phyloP scores from a whole-genome alignment of 2,113 vertebrate genomes.

The Geothlypis trichas region DNA sequence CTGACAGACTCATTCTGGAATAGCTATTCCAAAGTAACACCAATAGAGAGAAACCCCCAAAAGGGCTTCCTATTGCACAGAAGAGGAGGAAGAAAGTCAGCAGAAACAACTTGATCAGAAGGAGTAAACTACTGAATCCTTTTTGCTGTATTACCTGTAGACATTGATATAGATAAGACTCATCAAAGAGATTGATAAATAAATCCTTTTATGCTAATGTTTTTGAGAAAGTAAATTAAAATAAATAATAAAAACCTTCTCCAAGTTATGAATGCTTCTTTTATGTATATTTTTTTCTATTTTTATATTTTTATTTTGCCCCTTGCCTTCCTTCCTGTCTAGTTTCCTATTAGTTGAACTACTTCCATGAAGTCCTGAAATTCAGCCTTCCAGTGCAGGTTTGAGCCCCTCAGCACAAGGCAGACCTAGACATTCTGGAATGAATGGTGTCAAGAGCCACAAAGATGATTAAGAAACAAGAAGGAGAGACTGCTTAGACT shows the following conservation, averaged over 20 bases:
- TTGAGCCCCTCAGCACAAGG: neutral
- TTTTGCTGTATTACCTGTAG: neutral
- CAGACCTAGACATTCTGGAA: neutral
- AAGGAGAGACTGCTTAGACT: neutral
- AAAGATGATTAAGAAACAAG: neutral
- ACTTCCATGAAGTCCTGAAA: neutral
- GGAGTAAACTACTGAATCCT: neutral
- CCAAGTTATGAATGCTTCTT: neutral
- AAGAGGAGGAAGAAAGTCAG: neutral
- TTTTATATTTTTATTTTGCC: neutral
- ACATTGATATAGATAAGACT: neutral
- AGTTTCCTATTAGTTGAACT: neutral
- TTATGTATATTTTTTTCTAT: neutral
- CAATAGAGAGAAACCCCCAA: neutral
- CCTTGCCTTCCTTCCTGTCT: neutral
- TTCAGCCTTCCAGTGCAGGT: neutral
- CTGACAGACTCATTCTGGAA: neutral
- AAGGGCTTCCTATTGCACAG: neutral
- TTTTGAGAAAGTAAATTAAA: neutral
- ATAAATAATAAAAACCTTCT: neutral
- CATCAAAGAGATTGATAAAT: neutral
- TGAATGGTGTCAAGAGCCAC: neutral
- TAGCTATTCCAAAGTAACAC: neutral
- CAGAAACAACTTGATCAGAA: neutral
- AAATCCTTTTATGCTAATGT: fast-evolving